Base-by-base conservation (phyloP, 2,113 vertebrate genomes). In the Trematocara unimaculatum region DNA sequence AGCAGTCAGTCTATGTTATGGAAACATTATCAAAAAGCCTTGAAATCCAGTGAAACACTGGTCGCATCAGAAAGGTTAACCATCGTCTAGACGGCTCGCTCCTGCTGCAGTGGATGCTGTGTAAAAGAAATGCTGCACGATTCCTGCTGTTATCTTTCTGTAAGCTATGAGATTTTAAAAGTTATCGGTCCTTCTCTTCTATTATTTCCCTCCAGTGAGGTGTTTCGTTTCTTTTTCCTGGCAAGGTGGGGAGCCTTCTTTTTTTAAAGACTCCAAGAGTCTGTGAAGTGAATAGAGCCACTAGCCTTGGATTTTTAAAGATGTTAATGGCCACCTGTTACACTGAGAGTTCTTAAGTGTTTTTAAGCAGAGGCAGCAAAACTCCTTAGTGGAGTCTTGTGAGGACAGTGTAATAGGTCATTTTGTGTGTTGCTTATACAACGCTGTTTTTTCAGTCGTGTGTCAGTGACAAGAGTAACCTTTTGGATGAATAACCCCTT, bases 31-130 rank as follows among this genome's bases (percentile, higher is more conserved):
- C 85, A 85, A 82, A 89, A 88, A 89, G 72, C 38, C 74, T 58
- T 49, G 67, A 62, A 87, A 81, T 86, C 53, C 87, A 49, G 74
- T 13, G 18, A 67, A 93, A 88, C 83, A 35, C 79, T 38, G 72
- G 86, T 90, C 49, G 40, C 79, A 74, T 31, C 89, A 78, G 62
- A 96, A 95, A 96, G 93, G 94, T 96, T 95, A 96, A 10, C 53
- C 49, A 6, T 70, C 49, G 87, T 94, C 93, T 92, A 88, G 93
- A 94, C 91, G 35, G 47, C 81, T 86, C 26, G 45, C 77, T 86
- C 55, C 91, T 85, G 80, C 87, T 90, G n/a, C 40, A 56, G 51
- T 85, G 74, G 80, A 62, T 33, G 79, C 81, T 79, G 83, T 47
- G 82, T 42, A 8, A 90, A 83, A 89, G 49, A 84, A 82, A 31